Conservation (phyloP, 2,113 vertebrate genomes). For the Salminus brasiliensis region DNA sequence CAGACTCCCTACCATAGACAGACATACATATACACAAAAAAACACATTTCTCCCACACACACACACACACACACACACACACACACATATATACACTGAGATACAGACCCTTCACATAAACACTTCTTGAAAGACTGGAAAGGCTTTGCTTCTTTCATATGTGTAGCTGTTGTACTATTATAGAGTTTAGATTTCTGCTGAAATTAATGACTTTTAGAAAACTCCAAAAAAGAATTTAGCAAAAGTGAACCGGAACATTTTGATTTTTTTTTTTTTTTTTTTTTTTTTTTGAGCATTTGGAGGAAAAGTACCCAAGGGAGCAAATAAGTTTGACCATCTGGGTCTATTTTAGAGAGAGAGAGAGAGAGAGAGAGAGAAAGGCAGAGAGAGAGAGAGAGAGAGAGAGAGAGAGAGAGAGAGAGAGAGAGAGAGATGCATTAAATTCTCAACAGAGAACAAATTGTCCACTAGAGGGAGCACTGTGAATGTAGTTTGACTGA, state of each 20-base stretch:
- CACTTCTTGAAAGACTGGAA: neutral
- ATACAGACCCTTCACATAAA: neutral
- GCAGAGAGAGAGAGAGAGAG: conserved; percentile 44
- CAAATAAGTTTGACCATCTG: too few relatives aligned
- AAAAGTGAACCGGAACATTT: too few relatives aligned
- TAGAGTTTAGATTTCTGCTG: too few relatives aligned
- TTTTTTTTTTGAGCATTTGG: too few relatives aligned
- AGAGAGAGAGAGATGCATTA: neutral
- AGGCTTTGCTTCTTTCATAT: too few relatives aligned
- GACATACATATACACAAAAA: conserved; percentile 28
- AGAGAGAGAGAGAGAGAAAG: neutral
- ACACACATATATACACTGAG: conserved; percentile 4
- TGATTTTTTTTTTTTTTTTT: too few relatives aligned
- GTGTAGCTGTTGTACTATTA: too few relatives aligned
- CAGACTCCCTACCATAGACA: too few relatives aligned
- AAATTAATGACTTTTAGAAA: too few relatives aligned
- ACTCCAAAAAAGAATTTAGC: too few relatives aligned
- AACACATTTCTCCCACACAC: conserved; percentile 54
- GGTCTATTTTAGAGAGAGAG: neutral
- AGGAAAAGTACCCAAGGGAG: too few relatives aligned
- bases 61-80: conserved; percentile 55
- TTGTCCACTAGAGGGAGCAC: conserved; percentile 57
- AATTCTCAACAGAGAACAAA: conserved; percentile 20
- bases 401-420: conserved; percentile 57
- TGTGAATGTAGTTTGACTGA: conserved; percentile 47